Evolutionary conservation across 1,140 invertebrate genomes (phyloP).

Genomic region (Drosophila paulistorum): DNA sequence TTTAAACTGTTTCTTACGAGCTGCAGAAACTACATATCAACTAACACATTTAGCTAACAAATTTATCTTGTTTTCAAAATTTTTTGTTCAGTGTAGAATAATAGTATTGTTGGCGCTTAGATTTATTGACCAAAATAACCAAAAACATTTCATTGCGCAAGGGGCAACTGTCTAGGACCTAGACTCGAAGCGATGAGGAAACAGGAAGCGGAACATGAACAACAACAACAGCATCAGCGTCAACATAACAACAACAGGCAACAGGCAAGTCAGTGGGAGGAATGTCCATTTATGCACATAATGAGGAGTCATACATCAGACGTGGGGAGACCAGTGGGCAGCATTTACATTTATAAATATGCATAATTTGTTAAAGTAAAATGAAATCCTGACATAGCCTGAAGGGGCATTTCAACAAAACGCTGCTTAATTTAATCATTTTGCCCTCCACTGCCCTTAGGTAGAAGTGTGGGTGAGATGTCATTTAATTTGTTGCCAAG

Average conservation of each 20-base stretch:
- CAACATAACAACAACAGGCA: neutral
- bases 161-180: neutral
- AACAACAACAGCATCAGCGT: constrained; percentile 8
- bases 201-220: constrained; percentile 10
- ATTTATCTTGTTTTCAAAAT: neutral
- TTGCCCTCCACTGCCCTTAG: constrained; percentile 32
- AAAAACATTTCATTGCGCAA: constrained; percentile 50
- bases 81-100: constrained; percentile 28
- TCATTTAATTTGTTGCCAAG: constrained; percentile 53
- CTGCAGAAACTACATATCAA: too few relatives aligned
- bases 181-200: neutral
- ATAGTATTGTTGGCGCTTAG: constrained; percentile 31
- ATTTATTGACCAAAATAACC: constrained; percentile 64
- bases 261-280: constrained; percentile 19
- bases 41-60: too few relatives aligned
- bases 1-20: too few relatives aligned
- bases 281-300: constrained; percentile 71
- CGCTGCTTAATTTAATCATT: constrained; percentile 74
- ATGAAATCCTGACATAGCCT: constrained; percentile 54
- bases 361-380: constrained; percentile 64
- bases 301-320: constrained; percentile 67
- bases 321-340: constrained; percentile 27
- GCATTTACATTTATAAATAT: constrained; percentile 73
- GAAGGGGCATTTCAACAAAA: constrained; percentile 26
- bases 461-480: constrained; percentile 35